Conservation (phyloP, 2,888 invertebrate species). For the Zhuqinia jingwanae region DNA sequence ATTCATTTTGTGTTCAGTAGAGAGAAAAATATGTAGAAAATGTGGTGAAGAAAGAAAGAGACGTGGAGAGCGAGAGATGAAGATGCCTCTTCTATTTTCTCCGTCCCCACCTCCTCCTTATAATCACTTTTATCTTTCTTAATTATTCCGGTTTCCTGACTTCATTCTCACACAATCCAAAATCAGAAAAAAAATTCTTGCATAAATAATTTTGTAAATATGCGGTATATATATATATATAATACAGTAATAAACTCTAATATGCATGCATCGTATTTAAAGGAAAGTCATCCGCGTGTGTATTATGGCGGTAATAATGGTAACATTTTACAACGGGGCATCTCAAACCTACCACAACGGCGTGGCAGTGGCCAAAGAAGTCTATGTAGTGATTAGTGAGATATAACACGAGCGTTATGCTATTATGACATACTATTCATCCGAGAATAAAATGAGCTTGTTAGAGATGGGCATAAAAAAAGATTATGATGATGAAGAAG, state of each 20-base stretch:
- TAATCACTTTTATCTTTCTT: constrained; percentile 37
- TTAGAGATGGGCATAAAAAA: too few relatives aligned
- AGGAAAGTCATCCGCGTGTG: too few relatives aligned
- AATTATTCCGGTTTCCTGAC: constrained; percentile 27
- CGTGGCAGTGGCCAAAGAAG: neutral
- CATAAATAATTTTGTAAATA: neutral
- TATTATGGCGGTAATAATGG: neutral
- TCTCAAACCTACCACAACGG: too few relatives aligned
- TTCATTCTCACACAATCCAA: neutral
- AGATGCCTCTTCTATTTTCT: neutral
- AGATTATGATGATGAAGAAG: too few relatives aligned
- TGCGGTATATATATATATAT: neutral
- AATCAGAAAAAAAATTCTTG: neutral
- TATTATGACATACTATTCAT: constrained; percentile 38
- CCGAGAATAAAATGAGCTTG: constrained; percentile 22
- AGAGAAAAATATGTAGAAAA: constrained; percentile 13
- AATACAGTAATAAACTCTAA: too few relatives aligned
- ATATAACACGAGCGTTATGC: neutral
- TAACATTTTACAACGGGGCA: too few relatives aligned
- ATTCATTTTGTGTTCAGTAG: neutral
- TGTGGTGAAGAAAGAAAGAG: neutral
- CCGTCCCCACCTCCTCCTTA: constrained; percentile 21
- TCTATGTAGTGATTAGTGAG: constrained; percentile 3
- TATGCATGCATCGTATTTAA: neutral
- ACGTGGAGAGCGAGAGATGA: too few relatives aligned